Conservation (phyloP, 37 sponge, comb jelly and placozoan species). For the Theonella swinhoei region DNA sequence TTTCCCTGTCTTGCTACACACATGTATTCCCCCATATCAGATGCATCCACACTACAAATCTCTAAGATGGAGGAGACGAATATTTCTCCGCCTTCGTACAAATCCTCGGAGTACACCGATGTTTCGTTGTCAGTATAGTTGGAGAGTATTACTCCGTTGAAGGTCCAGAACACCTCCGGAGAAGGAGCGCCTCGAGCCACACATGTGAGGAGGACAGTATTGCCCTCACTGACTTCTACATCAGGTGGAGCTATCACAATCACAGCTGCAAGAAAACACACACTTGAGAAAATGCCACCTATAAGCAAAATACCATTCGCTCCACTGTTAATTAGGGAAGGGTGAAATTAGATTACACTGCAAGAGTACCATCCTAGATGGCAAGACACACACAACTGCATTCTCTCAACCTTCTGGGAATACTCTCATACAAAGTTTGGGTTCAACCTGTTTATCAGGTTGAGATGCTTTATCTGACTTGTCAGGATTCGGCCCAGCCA, state of each 20-base stretch:
- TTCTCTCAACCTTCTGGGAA: no score
- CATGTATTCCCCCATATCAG: constrained; percentile 12
- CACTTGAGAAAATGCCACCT: no score
- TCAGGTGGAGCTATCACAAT: neutral
- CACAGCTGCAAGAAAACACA: no score
- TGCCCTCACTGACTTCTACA: neutral
- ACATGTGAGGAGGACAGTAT: neutral
- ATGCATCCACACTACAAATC: constrained; percentile 21
- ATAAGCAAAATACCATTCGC: no score
- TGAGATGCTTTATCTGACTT: no score
- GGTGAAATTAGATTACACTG: no score
- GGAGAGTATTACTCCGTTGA: neutral
- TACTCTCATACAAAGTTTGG: no score
- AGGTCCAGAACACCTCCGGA: neutral
- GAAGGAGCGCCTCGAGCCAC: neutral
- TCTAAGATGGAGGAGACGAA: constrained; percentile 32
- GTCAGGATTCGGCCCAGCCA: no score
- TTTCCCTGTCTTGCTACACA: neutral
- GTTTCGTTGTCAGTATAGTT: neutral
- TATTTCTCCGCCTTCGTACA: neutral
- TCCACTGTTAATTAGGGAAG: no score
- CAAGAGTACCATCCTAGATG: no score
- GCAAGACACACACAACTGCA: no score
- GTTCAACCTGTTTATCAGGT: no score
- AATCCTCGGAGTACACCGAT: constrained; percentile 9